These are phyloP conservation scores for Hesperophylax magnus DNA, from an alignment of 1,140 invertebrate genomes.

Conservation along the genomic window DNA sequence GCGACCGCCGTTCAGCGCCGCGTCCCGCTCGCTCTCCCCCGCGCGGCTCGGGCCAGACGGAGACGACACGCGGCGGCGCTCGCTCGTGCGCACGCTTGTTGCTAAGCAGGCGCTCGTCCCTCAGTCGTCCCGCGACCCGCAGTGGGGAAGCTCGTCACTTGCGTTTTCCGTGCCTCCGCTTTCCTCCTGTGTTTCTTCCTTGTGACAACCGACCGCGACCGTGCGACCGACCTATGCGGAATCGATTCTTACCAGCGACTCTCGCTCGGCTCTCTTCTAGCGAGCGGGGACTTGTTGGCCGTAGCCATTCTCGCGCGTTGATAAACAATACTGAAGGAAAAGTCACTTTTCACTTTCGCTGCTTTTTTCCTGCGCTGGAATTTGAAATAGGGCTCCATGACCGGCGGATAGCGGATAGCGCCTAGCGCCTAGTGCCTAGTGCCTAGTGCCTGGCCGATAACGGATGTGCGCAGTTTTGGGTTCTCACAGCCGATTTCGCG, in stretches of 20 bases:
- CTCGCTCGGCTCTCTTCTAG: too few relatives aligned
- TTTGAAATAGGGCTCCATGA: conserved; percentile 30
- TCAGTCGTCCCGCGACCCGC: conserved; percentile 1
- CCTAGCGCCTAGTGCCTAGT: too few relatives aligned
- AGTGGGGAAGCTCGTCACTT: not conserved
- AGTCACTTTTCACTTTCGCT: conserved; percentile 38
- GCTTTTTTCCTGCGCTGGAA: conserved; percentile 14
- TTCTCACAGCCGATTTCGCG: conserved; percentile 15
- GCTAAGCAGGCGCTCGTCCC: conserved; percentile 39
- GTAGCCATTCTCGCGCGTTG: conserved; percentile 2
- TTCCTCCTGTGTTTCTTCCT: not conserved
- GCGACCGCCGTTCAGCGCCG: not conserved
- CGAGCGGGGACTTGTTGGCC: too few relatives aligned
- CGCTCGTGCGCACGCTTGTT: conserved; percentile 39
- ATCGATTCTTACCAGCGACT: too few relatives aligned
- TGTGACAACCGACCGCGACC: not conserved
- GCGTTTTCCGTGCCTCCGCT: not conserved
- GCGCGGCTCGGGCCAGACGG: not conserved
- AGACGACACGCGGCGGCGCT: conserved; percentile 6
- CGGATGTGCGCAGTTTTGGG: conserved; percentile 1
- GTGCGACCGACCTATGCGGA: not conserved
- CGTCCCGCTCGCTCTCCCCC: not conserved
- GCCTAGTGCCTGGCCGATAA: not conserved
- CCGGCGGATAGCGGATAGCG: not conserved
- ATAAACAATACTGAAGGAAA: conserved; percentile 28